Evolutionary conservation across 2,113 vertebrate species (phyloP), one percentile per base, ranked within the genome.

Genomic region (Halcyon senegalensis): DNA sequence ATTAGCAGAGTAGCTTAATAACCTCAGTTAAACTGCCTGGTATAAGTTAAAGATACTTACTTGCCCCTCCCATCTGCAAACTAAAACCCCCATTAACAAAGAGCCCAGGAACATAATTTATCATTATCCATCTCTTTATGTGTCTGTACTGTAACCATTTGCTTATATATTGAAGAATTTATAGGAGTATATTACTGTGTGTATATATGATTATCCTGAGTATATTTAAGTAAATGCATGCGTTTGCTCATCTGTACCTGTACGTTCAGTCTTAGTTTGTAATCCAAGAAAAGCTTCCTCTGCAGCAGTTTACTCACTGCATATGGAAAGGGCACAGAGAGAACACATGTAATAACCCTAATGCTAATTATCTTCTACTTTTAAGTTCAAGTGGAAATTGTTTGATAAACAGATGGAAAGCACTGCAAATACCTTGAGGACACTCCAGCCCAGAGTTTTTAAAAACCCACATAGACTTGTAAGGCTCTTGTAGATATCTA

Each of bases 361-460:
- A 59, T 33, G 46, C 16, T 92, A 76, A 75, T 68, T 87, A 43
- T 39, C 62, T 82, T 84, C 70, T 76, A 16, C 73, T 78, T 93
- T 75, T 33, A 84, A 56, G 13, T 90, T 43, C 20, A 46, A 89
- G 55, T 15, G 28, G 16, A 78, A 90, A 84, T 60, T 55, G 37
- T 87, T 87, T 87, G 13, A 9, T 68, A 93, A 94, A 85, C 81
- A 93, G 39, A 66, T 83, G 43, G 43, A 89, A 93, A 75, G n/a
- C 25, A 91, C 60, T 87, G 66, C 85, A 95, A 87, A 68, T 79
- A 79, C 30, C 75, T 83, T 0, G 0, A 90, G 58, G 33, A 30
- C 24, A 37, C 15, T 87, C 23, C 10, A 63, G 19, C 13, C n/a
- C 37, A 35, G 25, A 6, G 16, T 93, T 85, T 82, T 28, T 0